Evolutionary conservation across 2,888 invertebrate genomes (phyloP).

Genomic region (Zonitis immaculata): DNA sequence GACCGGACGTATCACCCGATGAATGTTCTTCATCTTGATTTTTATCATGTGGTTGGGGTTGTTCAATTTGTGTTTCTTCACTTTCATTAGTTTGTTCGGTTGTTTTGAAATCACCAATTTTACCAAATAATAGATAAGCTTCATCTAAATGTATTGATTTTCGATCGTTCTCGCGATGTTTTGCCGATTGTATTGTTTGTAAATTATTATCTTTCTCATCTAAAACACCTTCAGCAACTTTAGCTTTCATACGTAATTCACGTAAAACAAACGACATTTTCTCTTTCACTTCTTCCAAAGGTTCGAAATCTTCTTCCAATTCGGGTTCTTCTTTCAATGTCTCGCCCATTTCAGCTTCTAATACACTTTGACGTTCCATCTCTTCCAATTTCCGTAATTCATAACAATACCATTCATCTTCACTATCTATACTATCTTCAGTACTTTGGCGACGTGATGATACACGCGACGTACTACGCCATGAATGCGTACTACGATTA

Average conservation of each 20-base stretch:
- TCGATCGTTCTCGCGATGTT: constrained; percentile 36
- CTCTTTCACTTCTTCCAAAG: constrained; percentile 67
- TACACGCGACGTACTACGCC: constrained; percentile 78
- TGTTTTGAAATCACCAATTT: constrained; percentile 41
- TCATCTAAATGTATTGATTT: constrained; percentile 42
- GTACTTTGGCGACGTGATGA: constrained; percentile 86
- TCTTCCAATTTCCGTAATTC: constrained; percentile 82
- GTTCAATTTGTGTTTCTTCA: constrained; percentile 23
- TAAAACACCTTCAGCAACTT: constrained; percentile 46
- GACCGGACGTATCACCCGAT: constrained; percentile 84
- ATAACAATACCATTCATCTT: constrained; percentile 91
- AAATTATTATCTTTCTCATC: constrained; percentile 45
- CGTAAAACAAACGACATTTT: constrained; percentile 75
- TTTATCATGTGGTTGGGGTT: too few relatives aligned
- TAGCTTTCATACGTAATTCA: constrained; percentile 69
- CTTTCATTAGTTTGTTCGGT: constrained; percentile 43
- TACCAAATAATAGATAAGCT: constrained; percentile 45
- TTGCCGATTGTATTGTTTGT: constrained; percentile 43
- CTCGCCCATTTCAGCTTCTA: constrained; percentile 60
- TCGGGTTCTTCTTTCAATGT: constrained; percentile 59
- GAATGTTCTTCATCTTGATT: constrained; percentile 61
- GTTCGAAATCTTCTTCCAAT: constrained; percentile 54
- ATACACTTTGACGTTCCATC: constrained; percentile 69
- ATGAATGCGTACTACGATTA: constrained; percentile 80
- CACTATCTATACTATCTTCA: constrained; percentile 88